phyloP scores from a whole-genome alignment of 2,797 vertebrate genomes.

The Glyptemys insculpta region DNA sequence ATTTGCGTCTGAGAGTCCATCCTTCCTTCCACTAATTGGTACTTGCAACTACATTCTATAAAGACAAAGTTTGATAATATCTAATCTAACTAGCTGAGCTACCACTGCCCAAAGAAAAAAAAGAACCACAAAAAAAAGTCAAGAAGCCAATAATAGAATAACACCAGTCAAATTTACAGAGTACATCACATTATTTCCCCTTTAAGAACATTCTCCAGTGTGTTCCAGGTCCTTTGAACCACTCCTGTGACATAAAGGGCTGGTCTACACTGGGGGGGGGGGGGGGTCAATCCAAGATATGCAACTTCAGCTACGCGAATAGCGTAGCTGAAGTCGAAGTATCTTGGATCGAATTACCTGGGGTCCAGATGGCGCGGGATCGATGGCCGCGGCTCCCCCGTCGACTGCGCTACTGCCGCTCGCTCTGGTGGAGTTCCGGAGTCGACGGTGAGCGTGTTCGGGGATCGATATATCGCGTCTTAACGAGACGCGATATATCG shows the following conservation, averaged over 20 bases:
- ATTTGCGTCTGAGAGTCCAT: background rate
- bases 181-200: background rate
- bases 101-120: rapidly evolving
- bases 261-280: no score
- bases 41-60: background rate
- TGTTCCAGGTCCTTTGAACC: background rate
- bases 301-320: no score
- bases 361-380: no score
- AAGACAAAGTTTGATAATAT: background rate
- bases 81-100: background rate
- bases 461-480: no score
- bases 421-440: no score
- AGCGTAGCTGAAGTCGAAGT: no score
- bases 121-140: background rate
- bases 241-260: background rate
- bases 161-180: background rate
- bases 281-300: no score
- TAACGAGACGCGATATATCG: no score
- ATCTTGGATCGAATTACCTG: no score
- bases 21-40: background rate
- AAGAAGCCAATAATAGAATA: background rate
- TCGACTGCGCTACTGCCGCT: no score
- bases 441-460: no score
- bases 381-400: no score
- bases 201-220: background rate